A percentile compares a stretch with the other conserved stretches of the same genome.
phyloP scores from a whole-genome alignment of 1,140 invertebrate species.

The Lysiphlebus fabarum region DNA sequence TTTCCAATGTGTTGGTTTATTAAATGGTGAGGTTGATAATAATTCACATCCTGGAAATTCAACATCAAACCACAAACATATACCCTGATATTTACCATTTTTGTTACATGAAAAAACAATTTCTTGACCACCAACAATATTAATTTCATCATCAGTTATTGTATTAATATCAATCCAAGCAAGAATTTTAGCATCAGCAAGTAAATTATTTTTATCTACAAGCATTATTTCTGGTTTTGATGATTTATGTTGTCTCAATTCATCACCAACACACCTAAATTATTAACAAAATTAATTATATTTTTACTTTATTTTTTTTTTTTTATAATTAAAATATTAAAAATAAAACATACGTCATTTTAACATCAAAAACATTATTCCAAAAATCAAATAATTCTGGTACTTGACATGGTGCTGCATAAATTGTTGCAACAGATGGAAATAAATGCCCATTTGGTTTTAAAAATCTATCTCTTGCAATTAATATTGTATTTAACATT shows the following conservation, averaged over 20 bases:
- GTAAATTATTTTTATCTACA: constrained; percentile 46
- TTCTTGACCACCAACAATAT: constrained; percentile 70
- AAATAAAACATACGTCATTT: constrained; percentile 77
- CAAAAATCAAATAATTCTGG: constrained; percentile 75
- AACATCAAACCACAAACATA: constrained; percentile 87
- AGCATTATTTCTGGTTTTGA: constrained; percentile 44
- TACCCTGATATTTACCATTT: constrained; percentile 68
- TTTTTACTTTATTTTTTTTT: constrained; percentile 65
- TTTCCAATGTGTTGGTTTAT: constrained; percentile 91
- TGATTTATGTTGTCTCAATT: constrained; percentile 37
- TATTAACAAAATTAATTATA: constrained; percentile 55
- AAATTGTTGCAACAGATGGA: constrained; percentile 42
- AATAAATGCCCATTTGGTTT: constrained; percentile 67
- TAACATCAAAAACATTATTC: constrained; percentile 92
- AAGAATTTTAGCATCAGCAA: constrained; percentile 64
- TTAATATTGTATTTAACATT: constrained; percentile 92
- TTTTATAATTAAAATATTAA: constrained; percentile 50
- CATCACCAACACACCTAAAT: constrained; percentile 39
- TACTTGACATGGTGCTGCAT: constrained; percentile 64
- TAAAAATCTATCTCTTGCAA: constrained; percentile 87
- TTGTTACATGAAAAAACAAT: constrained; percentile 52
- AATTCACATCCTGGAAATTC: constrained; percentile 64
- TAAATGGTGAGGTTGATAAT: constrained; percentile 73
- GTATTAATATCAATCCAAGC: constrained; percentile 73
- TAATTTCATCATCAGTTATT: constrained; percentile 65